These are phyloP conservation scores for Nothoprocta perdicaria DNA, from an alignment of 2,113 vertebrate genomes.

Conservation along the genomic window DNA sequence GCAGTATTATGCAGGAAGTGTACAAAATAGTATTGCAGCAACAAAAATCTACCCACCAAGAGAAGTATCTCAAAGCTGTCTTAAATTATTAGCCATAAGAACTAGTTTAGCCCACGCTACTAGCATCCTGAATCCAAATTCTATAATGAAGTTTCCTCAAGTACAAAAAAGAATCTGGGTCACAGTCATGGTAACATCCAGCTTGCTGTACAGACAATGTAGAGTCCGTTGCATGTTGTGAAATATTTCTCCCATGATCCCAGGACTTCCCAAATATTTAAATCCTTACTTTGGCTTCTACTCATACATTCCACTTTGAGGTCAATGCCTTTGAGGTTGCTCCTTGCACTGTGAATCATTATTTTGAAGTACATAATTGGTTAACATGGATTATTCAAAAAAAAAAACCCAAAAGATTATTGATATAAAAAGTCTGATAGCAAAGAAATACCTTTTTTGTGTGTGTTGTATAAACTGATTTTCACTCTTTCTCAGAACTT, in stretches of 20 bases:
- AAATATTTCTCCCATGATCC: background rate
- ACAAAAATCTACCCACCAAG: background rate
- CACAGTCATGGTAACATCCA: background rate
- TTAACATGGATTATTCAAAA: background rate
- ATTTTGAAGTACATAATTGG: background rate
- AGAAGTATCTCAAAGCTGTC: background rate
- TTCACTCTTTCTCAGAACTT: background rate
- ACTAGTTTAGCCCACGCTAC: background rate
- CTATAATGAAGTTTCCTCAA: background rate
- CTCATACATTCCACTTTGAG: background rate
- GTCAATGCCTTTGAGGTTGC: background rate
- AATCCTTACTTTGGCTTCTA: background rate
- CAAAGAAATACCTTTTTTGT: background rate
- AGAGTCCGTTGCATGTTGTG: background rate
- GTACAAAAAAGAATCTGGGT: background rate
- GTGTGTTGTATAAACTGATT: background rate
- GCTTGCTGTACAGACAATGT: rapidly evolving
- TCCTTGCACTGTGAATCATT: background rate
- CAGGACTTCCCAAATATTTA: background rate
- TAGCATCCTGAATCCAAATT: background rate
- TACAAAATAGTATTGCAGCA: background rate
- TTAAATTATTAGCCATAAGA: background rate
- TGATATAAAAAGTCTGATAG: background rate
- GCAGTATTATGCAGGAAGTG: background rate
- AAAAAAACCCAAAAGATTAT: background rate